A percentile compares a stretch with the other conserved stretches of the same genome.
These are phyloP conservation scores for Heliothis peltigera DNA, from an alignment of 2,888 invertebrate species.

Conservation along the genomic window DNA sequence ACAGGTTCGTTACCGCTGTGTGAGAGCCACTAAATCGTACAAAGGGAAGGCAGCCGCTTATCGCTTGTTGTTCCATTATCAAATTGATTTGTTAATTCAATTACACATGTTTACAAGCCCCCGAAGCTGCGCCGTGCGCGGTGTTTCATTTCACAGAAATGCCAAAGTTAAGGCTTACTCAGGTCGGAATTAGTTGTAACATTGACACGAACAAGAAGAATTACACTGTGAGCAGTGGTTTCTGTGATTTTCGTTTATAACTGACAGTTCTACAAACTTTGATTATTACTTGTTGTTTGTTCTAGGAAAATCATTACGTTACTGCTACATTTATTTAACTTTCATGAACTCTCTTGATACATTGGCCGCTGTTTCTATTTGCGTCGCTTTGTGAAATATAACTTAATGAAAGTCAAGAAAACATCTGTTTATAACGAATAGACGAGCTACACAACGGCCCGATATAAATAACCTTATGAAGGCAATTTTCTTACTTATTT, in stretches of 20 bases:
- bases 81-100: constrained; percentile 49
- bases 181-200: background rate
- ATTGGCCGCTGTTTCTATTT: background rate
- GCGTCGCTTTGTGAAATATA: constrained; percentile 26
- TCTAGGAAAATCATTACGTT: background rate
- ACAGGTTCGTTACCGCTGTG: constrained; percentile 34
- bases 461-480: constrained; percentile 72
- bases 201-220: constrained; percentile 2
- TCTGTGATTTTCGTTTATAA: constrained; percentile 21
- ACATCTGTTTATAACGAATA: constrained; percentile 50
- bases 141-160: constrained; percentile 6
- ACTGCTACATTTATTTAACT: background rate
- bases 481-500: constrained; percentile 73
- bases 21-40: constrained; percentile 42
- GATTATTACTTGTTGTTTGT: background rate
- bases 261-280: constrained; percentile 5
- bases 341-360: background rate
- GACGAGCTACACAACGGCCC: constrained; percentile 45
- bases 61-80: constrained; percentile 41
- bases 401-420: constrained; percentile 54
- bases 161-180: background rate
- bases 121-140: constrained; percentile 43
- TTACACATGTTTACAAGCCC: constrained; percentile 45
- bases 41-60: constrained; percentile 26
- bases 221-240: constrained; percentile 25